Conservation (phyloP, 2,888 invertebrate species). For the Serripes groenlandicus region DNA sequence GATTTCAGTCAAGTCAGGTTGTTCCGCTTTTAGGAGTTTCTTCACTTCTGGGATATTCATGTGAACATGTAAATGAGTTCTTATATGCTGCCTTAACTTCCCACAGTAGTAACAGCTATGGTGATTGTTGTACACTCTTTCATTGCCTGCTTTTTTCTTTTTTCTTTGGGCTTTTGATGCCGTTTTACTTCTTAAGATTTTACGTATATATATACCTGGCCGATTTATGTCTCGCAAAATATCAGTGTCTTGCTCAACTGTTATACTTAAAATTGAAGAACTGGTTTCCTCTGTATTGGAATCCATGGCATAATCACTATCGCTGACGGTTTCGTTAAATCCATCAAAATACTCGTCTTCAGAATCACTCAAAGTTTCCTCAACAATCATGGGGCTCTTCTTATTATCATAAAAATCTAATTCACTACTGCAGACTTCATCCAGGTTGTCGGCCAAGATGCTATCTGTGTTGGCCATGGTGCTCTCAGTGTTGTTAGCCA, state of each 20-base stretch:
- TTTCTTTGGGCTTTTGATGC: slow-evolving; percentile 18
- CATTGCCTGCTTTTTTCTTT: slow-evolving; percentile 27
- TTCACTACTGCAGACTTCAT: too few relatives aligned
- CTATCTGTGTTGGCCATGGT: too few relatives aligned
- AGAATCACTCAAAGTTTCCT: too few relatives aligned
- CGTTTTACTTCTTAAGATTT: slow-evolving; percentile 9
- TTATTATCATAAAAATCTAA: too few relatives aligned
- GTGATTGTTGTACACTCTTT: slow-evolving; percentile 34
- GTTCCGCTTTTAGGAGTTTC: not conserved
- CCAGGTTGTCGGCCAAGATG: too few relatives aligned
- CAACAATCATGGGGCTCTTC: too few relatives aligned
- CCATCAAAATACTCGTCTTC: too few relatives aligned
- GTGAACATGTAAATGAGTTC: slow-evolving; percentile 16
- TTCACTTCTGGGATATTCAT: slow-evolving; percentile 21
- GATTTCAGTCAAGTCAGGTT: slow-evolving; percentile 18
- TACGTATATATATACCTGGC: slow-evolving; percentile 32
- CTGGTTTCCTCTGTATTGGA: too few relatives aligned
- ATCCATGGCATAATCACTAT: too few relatives aligned
- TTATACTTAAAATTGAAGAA: too few relatives aligned
- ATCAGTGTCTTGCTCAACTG: slow-evolving; percentile 1
- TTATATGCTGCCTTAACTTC: slow-evolving; percentile 15
- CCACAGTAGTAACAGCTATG: slow-evolving; percentile 44
- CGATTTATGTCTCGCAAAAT: slow-evolving; percentile 12
- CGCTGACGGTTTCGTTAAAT: too few relatives aligned
- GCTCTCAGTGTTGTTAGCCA: too few relatives aligned